phyloP scores from a whole-genome alignment of 2,888 invertebrate species.

The Strigamia transsilvanica region DNA sequence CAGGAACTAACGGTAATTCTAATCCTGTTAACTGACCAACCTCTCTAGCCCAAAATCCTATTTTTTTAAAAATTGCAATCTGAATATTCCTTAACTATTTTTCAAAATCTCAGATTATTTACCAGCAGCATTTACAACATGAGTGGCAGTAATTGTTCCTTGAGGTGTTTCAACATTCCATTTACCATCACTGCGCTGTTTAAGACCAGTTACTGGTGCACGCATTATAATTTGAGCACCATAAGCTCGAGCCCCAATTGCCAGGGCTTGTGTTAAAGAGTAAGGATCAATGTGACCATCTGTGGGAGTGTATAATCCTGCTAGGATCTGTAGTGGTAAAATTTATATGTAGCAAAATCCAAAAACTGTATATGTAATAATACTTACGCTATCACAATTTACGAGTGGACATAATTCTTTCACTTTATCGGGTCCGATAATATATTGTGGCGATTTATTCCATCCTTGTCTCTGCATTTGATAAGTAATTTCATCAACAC shows the following conservation, averaged over 20 bases:
- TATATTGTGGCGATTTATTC: conserved; percentile 61
- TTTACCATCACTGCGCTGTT: conserved; percentile 59
- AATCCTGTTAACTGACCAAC: conserved; percentile 63
- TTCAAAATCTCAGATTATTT: background rate
- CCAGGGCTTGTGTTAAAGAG: conserved; percentile 65
- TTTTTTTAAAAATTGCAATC: background rate
- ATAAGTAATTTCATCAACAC: conserved; percentile 64
- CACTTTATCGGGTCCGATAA: conserved; percentile 63
- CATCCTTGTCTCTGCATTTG: conserved; percentile 64
- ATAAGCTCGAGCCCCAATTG: conserved; percentile 63
- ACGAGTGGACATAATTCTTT: conserved; percentile 62
- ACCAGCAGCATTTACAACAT: conserved; percentile 66
- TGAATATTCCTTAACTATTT: background rate
- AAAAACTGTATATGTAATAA: background rate
- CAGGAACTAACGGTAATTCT: conserved; percentile 64
- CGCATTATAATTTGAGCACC: conserved; percentile 62
- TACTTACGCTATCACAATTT: conserved; percentile 62
- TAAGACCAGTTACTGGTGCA: conserved; percentile 60
- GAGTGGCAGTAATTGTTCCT: conserved; percentile 62
- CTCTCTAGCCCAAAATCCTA: conserved; percentile 66
- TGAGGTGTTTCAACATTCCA: conserved; percentile 62
- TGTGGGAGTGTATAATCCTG: conserved; percentile 64
- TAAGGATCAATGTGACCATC: conserved; percentile 66
- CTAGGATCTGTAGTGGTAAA: conserved; percentile 61
- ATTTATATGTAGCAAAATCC: background rate